Conservation (phyloP, 2,797 vertebrate species). For the Mus spretus region DNA sequence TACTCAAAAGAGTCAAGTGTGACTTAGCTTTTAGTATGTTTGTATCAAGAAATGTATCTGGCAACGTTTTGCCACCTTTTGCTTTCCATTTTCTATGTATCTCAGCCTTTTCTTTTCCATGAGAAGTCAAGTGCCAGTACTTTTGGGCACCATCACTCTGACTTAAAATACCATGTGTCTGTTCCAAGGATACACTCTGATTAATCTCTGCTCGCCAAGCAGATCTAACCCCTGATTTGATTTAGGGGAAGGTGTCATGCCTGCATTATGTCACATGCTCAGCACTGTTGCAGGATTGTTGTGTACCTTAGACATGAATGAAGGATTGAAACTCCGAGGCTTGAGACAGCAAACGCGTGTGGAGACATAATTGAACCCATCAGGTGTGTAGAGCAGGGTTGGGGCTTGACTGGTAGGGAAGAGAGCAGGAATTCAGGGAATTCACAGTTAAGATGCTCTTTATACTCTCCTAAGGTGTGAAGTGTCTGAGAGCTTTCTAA, state of each 20-base stretch:
- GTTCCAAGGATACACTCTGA: not conserved
- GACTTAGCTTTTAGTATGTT: not conserved
- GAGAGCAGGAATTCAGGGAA: not conserved
- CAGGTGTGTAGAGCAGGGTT: not conserved
- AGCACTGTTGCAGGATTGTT: not conserved
- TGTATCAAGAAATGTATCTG: not conserved
- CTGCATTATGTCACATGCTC: not conserved
- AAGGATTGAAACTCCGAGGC: not conserved
- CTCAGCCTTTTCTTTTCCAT: slow-evolving; percentile 7
- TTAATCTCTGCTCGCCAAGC: not conserved
- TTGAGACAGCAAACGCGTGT: not conserved
- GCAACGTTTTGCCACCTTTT: not conserved
- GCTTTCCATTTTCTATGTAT: not conserved
- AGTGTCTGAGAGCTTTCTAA: not conserved
- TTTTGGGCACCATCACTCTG: not conserved
- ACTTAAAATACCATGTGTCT: not conserved
- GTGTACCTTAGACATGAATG: not conserved
- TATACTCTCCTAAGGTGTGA: not conserved
- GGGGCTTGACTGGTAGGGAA: not conserved
- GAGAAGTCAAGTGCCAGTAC: not conserved
- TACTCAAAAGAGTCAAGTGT: not conserved
- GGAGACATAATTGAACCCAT: not conserved
- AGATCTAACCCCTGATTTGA: not conserved
- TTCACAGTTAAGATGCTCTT: not conserved
- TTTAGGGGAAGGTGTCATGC: not conserved